A percentile compares a stretch with the other conserved stretches of the same genome.
Conservation (phyloP, 2,888 invertebrate species). For the Anaspis maculata region DNA sequence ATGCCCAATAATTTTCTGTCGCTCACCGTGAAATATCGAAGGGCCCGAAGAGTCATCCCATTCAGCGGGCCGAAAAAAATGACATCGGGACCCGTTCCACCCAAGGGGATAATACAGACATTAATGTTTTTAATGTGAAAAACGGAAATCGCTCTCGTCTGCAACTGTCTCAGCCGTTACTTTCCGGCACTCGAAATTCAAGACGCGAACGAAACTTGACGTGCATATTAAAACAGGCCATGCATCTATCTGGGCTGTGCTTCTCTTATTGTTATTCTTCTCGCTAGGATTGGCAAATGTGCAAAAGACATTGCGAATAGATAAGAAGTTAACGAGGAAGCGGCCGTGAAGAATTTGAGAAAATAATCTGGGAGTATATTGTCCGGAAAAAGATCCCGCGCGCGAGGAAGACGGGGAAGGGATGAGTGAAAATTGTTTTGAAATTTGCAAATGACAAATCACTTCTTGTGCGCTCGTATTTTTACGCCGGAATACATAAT, state of each 20-base stretch:
- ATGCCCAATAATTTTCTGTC: no score
- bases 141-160: constrained; percentile 18
- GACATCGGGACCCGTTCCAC: background rate
- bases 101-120: constrained; percentile 19
- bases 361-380: constrained; percentile 12
- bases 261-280: constrained; percentile 35
- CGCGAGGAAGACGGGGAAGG: no score
- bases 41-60: no score
- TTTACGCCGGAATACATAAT: no score
- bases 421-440: no score
- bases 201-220: constrained; percentile 27
- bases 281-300: constrained; percentile 37
- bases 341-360: constrained; percentile 22
- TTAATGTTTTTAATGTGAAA: constrained; percentile 24
- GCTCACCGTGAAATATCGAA: no score
- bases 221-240: constrained; percentile 31
- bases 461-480: no score
- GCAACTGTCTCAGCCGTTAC: constrained; percentile 22
- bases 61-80: no score
- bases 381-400: constrained; percentile 11
- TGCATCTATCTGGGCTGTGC: constrained; percentile 26
- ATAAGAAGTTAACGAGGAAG: constrained; percentile 34
- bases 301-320: constrained; percentile 37
- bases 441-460: no score
- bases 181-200: constrained; percentile 25